Base-by-base conservation (phyloP, 2,888 invertebrate genomes). In the Nomada fabriciana region DNA sequence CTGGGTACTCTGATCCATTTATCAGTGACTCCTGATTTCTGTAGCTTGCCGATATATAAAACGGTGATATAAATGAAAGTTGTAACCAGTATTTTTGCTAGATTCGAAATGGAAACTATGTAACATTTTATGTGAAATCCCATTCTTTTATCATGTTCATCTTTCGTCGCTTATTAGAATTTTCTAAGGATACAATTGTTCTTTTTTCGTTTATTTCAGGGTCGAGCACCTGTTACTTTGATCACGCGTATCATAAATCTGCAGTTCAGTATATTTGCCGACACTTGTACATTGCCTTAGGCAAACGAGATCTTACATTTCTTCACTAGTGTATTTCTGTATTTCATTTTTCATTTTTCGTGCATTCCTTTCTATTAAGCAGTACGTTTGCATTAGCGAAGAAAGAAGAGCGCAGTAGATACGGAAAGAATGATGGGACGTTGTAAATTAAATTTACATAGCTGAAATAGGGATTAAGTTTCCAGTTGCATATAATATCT, bases 21-120 rank as follows among this genome's bases (percentile, higher is more conserved):
- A 84, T 82, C 83, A 85, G 79, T 85, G 80, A 85, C 77, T 83
- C 83, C 72, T 86, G 76, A 55, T 79, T 86, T 83, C 43, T 65
- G 75, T 83, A 87, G 74, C 73, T 83, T 77, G 86, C 80, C 88
- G 55, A 81, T 76, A 85, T 82, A 83, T 85, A 87, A 88, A 80
- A 71, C 61, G 71, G 83, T 82, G 65, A 80, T 60, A 71, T 60
- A 59, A 68, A 86, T 85, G 84, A 90, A 88, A 88, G 79, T 85
- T 88, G 70, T 82, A 85, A 88, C 75, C 86, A 85, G 86, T 88
- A 88, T 90, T 90, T 86, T 84, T 87, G 83, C 53, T 89, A 88
- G 87, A 76, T 65, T 73, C 85, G 78, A 78, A 71, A 68, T 65
- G 15, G 29, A 36, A 84, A 69, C 23, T 72, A 76, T 67, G 64